Evolutionary conservation across 2,113 vertebrate species (phyloP), one percentile per base, ranked within the genome.

Genomic region (Rhynchomys soricoides): DNA sequence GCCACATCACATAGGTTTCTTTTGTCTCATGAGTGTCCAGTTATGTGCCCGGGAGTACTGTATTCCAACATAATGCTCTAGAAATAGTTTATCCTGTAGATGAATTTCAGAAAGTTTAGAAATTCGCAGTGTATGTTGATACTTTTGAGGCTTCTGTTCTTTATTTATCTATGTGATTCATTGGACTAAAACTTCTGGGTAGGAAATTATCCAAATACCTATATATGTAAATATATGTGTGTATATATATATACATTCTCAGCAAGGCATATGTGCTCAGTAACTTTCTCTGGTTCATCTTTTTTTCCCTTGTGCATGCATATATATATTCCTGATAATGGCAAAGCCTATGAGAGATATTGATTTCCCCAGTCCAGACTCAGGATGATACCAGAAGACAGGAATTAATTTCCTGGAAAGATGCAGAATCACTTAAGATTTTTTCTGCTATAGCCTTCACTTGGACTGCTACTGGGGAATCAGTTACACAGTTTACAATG

Each of bases 391-490:
- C 1, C 34, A 52, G n/a, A 64, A 93, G 22, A 55, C 50, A 89
- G 62, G 22, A 13, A 48, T 74, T 50, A 12, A 21, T 71, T 70
- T 87, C 68, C 29, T 66, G 77, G 62, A 16, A 79, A 55, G 66
- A 31, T 6, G 4, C 21, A 77, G 85, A 40, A 8, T 66, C 0
- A 0, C 64, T 24, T 71, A n/a, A 19, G 10, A 2, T 50, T 11
- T 1, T 37, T 34, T 17, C 31, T 93, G 7, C 2, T 0, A 1
- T 7, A 50, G 12, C 48, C 73, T 24, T 90, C 24, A 7, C 4
- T 37, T 31, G 26, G 37, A 40, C 37, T 43, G 6, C 24, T 70
- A 55, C 24, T 1, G 4, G 37, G 29, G 26, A 78, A 17, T 24
- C 21, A 1, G 26, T 16, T 5, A 59, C 24, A 12, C 16, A 31